Conservation (phyloP, 2,113 vertebrate genomes). For the Murina feae region DNA sequence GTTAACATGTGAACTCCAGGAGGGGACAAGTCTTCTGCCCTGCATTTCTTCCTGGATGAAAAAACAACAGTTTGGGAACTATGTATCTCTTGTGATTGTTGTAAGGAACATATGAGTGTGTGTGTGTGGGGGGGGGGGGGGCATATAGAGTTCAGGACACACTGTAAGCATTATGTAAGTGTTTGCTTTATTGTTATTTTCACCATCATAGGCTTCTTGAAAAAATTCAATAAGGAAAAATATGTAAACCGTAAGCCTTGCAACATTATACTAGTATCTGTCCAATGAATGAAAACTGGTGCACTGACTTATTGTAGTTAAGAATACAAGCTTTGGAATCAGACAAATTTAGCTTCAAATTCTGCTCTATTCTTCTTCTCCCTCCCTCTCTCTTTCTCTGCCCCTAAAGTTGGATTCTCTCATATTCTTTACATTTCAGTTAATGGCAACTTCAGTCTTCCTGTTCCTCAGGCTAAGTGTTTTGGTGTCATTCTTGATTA, state of each 20-base stretch:
- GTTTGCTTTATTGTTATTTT: not conserved
- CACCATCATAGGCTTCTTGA: not conserved
- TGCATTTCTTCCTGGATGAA: not conserved
- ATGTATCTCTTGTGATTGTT: not conserved
- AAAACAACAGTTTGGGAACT: not conserved
- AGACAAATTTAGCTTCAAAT: not conserved
- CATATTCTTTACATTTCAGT: not conserved
- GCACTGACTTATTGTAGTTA: not conserved
- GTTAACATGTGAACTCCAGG: not conserved
- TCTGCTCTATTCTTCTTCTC: not conserved
- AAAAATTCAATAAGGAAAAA: not conserved
- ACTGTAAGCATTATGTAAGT: not conserved
- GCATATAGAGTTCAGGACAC: not conserved
- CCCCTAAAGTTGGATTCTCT: not conserved
- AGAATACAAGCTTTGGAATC: not conserved
- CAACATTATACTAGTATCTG: not conserved
- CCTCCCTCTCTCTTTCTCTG: not conserved
- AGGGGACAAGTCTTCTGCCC: not conserved
- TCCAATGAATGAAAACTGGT: not conserved
- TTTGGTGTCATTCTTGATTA: not conserved
- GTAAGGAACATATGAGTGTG: not conserved
- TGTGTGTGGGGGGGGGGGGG: not conserved
- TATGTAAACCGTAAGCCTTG: not conserved
- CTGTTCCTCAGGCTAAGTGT: not conserved
- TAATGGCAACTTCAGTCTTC: not conserved